These are phyloP conservation scores for Eleginops maclovinus DNA, from an alignment of 2,113 vertebrate genomes.

Conservation along the genomic window DNA sequence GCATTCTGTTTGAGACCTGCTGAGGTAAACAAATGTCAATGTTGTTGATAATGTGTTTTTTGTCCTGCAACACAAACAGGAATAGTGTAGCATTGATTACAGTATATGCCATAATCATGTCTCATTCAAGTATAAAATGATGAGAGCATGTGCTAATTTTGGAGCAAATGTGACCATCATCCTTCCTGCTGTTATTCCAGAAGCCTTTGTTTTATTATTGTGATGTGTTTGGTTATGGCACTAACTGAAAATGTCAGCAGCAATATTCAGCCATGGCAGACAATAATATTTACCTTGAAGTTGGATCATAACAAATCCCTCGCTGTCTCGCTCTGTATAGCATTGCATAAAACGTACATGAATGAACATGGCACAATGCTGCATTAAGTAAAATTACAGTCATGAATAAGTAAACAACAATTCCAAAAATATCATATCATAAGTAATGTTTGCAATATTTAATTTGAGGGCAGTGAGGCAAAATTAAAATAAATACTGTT, in stretches of 20 bases:
- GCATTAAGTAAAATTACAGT: neutral
- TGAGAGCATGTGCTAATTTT: neutral
- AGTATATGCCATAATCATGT: neutral
- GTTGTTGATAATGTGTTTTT: constrained; percentile 2
- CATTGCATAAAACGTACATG: neutral
- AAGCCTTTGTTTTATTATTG: constrained; percentile 37
- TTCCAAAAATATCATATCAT: neutral
- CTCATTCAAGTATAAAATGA: neutral
- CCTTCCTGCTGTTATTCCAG: constrained; percentile 4
- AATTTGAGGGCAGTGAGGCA: neutral
- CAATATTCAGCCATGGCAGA: constrained; percentile 16
- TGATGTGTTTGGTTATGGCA: constrained; percentile 58
- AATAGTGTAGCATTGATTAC: neutral
- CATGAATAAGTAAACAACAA: constrained; percentile 8
- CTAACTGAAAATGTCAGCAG: constrained; percentile 50
- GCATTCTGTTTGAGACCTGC: neutral
- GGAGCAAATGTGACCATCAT: neutral
- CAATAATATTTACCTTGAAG: constrained; percentile 65
- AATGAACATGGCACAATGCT: neutral
- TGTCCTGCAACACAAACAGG: neutral
- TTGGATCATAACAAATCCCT: constrained; percentile 24
- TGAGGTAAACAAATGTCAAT: neutral
- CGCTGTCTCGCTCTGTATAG: neutral
- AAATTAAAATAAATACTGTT: neutral
- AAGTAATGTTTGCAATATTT: neutral